Evolutionary conservation across 2,888 invertebrate genomes (phyloP).

Genomic region (Nomada flava): DNA sequence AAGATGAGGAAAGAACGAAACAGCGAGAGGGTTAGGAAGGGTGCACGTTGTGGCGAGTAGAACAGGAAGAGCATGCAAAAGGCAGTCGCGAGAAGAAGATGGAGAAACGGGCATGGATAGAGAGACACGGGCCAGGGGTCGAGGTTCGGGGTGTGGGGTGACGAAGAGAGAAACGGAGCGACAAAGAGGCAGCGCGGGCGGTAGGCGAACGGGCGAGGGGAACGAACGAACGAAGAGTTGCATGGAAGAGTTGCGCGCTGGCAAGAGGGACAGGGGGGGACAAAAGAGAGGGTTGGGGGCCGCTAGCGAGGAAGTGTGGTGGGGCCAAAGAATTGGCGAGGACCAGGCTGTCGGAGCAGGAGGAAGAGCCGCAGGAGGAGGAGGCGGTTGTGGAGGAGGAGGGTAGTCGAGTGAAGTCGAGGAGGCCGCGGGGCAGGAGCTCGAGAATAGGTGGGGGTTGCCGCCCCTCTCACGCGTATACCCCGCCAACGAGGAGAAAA

Average conservation of each 20-base stretch:
- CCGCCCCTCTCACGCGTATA: conserved; percentile 70
- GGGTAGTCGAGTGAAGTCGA: conserved; percentile 63
- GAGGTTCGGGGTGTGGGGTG: conserved; percentile 58
- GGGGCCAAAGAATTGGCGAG: conserved; percentile 80
- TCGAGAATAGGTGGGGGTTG: conserved; percentile 63
- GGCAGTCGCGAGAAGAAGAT: conserved; percentile 38
- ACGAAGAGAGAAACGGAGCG: conserved; percentile 55
- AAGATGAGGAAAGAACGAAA: conserved; percentile 47
- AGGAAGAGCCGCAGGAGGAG: conserved; percentile 64
- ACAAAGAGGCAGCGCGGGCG: conserved; percentile 55
- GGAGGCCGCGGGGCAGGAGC: conserved; percentile 59
- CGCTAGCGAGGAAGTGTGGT: conserved; percentile 73
- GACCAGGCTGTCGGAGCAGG: conserved; percentile 75
- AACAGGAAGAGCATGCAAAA: conserved; percentile 50
- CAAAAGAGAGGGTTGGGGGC: conserved; percentile 71
- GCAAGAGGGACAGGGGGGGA: conserved; percentile 59
- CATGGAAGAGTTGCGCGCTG: conserved; percentile 56
- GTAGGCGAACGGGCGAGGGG: conserved; percentile 62
- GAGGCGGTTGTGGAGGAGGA: conserved; percentile 57
- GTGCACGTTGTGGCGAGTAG: conserved; percentile 45
- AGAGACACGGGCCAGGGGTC: conserved; percentile 48
- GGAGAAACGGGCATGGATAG: conserved; percentile 29
- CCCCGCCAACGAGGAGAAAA: conserved; percentile 72
- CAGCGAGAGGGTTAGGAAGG: conserved; percentile 54
- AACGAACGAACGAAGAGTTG: conserved; percentile 56